Conservation (phyloP, 2,888 invertebrate species). For the Morpho achilles region DNA sequence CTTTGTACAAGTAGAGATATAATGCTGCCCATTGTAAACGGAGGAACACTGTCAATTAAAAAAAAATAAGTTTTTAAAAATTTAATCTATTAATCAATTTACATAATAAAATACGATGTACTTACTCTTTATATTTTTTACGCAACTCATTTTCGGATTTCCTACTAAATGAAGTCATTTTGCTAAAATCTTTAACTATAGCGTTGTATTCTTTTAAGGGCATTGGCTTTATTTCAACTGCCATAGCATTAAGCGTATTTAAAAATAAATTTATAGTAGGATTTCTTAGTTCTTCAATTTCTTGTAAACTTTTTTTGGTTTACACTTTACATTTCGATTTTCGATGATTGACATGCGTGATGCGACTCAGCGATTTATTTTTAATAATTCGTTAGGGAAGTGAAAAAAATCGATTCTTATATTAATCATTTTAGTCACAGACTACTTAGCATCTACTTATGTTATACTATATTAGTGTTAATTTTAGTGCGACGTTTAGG, state of each 20-base stretch:
- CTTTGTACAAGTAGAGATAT: conserved; percentile 82
- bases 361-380: too few relatives aligned
- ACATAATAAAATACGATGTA: conserved; percentile 14
- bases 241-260: neutral
- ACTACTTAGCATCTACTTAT: too few relatives aligned
- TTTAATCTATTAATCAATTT: neutral
- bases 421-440: too few relatives aligned
- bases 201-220: conserved; percentile 67
- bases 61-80: neutral
- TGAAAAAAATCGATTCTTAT: too few relatives aligned
- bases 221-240: conserved; percentile 48
- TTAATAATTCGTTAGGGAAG: too few relatives aligned
- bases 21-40: conserved; percentile 84
- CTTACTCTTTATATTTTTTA: conserved; percentile 78
- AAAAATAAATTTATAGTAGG: neutral
- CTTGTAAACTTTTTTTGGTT: too few relatives aligned
- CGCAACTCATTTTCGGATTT: conserved; percentile 80
- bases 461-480: too few relatives aligned
- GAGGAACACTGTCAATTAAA: conserved; percentile 64
- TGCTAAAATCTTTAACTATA: conserved; percentile 77
- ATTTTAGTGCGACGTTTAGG: too few relatives aligned
- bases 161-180: conserved; percentile 76
- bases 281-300: neutral
- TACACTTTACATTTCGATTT: too few relatives aligned
- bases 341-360: too few relatives aligned